phyloP scores from a whole-genome alignment of 2,113 vertebrate species.

The Hymenochirus boettgeri region DNA sequence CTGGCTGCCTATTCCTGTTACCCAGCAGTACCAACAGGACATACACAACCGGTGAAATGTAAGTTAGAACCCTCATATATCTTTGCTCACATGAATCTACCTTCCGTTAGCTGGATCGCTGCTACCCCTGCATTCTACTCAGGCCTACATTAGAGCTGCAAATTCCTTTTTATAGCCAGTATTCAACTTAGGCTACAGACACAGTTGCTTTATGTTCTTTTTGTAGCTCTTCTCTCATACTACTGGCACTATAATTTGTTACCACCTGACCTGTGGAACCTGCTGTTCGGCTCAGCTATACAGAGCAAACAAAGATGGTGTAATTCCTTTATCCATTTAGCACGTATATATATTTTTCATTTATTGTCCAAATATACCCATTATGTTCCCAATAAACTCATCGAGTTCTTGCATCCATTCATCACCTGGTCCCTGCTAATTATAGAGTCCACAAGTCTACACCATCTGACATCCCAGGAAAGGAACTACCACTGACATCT shows the following conservation, averaged over 20 bases:
- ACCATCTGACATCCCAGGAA: constrained; percentile 75
- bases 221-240: background rate
- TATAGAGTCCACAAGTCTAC: constrained; percentile 82
- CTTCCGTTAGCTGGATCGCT: no score
- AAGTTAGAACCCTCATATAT: no score
- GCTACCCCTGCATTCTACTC: no score
- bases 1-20: no score
- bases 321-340: constrained; percentile 51
- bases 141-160: no score
- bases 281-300: constrained; percentile 55
- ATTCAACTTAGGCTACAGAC: constrained; percentile 6
- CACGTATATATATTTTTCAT: constrained; percentile 38
- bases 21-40: no score
- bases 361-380: constrained; percentile 49
- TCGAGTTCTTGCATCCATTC: constrained; percentile 95
- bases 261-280: constrained; percentile 44
- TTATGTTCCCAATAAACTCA: constrained; percentile 87
- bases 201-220: constrained; percentile 26
- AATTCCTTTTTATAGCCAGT: no score
- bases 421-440: constrained; percentile 80
- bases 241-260: constrained; percentile 8
- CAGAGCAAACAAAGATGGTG: constrained; percentile 49
- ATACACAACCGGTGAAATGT: no score
- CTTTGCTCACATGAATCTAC: no score
- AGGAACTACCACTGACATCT: constrained; percentile 73